phyloP scores from a whole-genome alignment of 2,113 vertebrate species.

The Leucopsar rothschildi region DNA sequence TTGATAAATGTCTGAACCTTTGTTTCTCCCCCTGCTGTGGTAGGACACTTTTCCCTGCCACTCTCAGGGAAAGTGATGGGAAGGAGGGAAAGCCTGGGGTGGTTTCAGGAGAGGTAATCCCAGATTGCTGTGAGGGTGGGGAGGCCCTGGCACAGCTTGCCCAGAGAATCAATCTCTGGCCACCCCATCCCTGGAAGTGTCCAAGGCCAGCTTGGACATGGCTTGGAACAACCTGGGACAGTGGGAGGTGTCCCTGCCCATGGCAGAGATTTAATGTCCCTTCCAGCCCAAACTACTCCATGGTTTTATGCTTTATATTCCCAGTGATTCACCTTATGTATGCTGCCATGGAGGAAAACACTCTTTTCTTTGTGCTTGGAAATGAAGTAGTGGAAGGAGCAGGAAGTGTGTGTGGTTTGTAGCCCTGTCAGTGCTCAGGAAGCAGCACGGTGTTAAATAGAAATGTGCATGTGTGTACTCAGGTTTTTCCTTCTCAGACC shows the following conservation, averaged over 20 bases:
- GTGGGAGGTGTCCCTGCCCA: not conserved
- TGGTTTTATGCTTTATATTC: not conserved
- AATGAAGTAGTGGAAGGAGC: not conserved
- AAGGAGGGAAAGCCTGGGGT: not conserved
- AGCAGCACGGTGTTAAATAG: not conserved
- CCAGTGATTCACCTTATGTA: not conserved
- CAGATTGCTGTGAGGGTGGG: not conserved
- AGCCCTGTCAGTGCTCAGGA: not conserved
- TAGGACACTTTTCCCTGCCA: not conserved
- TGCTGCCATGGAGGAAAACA: not conserved
- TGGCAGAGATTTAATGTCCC: not conserved
- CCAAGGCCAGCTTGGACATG: not conserved
- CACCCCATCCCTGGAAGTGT: not conserved
- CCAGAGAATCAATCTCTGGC: not conserved
- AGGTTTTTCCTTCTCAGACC: not conserved
- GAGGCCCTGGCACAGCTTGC: not conserved
- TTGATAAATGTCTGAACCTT: not conserved
- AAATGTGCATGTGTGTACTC: rapidly evolving
- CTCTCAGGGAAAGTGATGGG: not conserved
- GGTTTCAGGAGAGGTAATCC: not conserved
- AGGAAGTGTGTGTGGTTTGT: not conserved
- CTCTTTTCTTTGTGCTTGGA: not conserved
- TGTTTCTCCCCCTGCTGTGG: not conserved
- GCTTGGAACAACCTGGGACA: not conserved
- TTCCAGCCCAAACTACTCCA: not conserved